phyloP scores from a whole-genome alignment of 2,113 vertebrate species.

The Heterochromis multidens region DNA sequence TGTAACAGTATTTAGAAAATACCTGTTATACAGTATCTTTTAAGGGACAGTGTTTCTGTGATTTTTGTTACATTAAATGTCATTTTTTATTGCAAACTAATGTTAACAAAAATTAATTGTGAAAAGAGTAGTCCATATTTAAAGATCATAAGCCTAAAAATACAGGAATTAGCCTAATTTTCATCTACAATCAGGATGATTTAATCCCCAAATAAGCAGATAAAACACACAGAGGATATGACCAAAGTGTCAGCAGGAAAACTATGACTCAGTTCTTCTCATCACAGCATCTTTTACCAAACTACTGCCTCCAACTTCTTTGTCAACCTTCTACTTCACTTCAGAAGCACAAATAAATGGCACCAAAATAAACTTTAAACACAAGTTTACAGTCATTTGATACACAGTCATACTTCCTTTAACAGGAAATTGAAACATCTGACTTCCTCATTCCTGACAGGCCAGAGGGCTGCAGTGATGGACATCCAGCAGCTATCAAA shows the following conservation, averaged over 20 bases:
- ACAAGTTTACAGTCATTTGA: background rate
- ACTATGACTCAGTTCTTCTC: background rate
- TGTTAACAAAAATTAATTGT: background rate
- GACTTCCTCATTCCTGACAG: conserved; percentile 34
- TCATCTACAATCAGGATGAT: background rate
- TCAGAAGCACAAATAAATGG: background rate
- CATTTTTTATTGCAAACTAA: too few relatives aligned
- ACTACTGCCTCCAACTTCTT: background rate
- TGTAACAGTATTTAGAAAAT: too few relatives aligned
- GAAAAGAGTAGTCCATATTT: background rate
- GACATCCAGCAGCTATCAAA: background rate
- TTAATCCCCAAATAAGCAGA: background rate
- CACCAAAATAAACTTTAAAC: background rate
- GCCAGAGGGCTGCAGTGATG: background rate
- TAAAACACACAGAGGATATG: background rate
- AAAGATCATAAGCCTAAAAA: too few relatives aligned
- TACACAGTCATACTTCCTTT: background rate
- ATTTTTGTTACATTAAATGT: too few relatives aligned
- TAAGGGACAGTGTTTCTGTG: too few relatives aligned
- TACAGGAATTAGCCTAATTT: background rate
- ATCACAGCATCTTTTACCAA: background rate
- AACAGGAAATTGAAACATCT: background rate
- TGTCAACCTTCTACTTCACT: background rate
- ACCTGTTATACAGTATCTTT: too few relatives aligned
- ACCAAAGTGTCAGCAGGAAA: background rate